These are phyloP conservation scores for Poecilia picta DNA, from an alignment of 2,797 vertebrate genomes.

Conservation along the genomic window DNA sequence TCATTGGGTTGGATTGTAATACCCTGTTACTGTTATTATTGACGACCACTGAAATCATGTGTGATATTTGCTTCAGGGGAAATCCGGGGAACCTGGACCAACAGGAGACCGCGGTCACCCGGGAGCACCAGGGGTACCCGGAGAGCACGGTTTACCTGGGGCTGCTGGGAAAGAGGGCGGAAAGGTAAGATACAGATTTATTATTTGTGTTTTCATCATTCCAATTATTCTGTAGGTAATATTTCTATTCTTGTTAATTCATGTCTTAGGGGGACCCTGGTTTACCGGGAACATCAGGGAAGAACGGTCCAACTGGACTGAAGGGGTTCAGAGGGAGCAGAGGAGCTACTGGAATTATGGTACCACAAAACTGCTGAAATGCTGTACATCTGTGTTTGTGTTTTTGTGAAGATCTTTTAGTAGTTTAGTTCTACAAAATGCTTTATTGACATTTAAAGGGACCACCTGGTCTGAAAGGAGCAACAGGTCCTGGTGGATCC, in stretches of 20 bases:
- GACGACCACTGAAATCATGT: background rate
- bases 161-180: constrained; percentile 94
- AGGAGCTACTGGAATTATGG: constrained; percentile 89
- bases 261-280: constrained; percentile 90
- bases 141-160: constrained; percentile 95
- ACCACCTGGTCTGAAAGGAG: constrained; percentile 92
- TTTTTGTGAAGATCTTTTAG: background rate
- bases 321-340: constrained; percentile 94
- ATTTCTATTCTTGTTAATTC: background rate
- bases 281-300: constrained; percentile 86
- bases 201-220: background rate
- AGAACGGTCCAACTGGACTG: constrained; percentile 90
- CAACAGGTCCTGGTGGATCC: constrained; percentile 87
- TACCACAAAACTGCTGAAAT: constrained; percentile 60
- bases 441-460: constrained; percentile 80
- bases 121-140: constrained; percentile 90
- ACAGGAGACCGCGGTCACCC: constrained; percentile 95
- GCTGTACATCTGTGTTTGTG: background rate
- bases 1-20: background rate
- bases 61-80: constrained; percentile 82
- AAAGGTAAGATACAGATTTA: constrained; percentile 82
- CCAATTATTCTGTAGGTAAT: background rate
- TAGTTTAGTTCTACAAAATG: background rate
- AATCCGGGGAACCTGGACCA: constrained; percentile 92
- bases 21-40: background rate